These are phyloP conservation scores for Channa argus DNA, from an alignment of 2,113 vertebrate genomes.

Conservation along the genomic window DNA sequence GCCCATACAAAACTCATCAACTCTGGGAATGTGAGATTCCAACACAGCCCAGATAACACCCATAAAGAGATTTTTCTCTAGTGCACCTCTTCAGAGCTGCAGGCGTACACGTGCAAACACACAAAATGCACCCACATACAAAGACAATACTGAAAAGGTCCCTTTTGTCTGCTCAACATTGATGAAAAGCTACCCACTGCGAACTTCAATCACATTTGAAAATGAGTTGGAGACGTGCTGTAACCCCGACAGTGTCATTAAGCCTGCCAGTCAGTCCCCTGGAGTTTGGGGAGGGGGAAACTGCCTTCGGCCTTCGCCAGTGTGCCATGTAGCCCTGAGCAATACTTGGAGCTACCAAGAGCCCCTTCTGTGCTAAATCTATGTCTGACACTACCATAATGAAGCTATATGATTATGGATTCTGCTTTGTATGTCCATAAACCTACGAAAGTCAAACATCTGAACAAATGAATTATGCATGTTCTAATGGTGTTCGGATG, in stretches of 20 bases:
- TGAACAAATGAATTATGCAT: slow-evolving; percentile 64
- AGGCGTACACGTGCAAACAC: slow-evolving; percentile 59
- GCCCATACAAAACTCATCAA: slow-evolving; percentile 66
- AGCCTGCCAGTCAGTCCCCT: slow-evolving; percentile 74
- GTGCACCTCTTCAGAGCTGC: slow-evolving; percentile 57
- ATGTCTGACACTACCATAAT: slow-evolving; percentile 67
- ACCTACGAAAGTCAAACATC: slow-evolving; percentile 62
- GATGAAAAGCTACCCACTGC: slow-evolving; percentile 82
- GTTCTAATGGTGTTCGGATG: slow-evolving; percentile 60
- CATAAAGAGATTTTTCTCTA: slow-evolving; percentile 59
- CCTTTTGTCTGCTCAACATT: slow-evolving; percentile 78
- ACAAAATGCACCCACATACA: slow-evolving; percentile 54
- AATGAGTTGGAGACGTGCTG: slow-evolving; percentile 75
- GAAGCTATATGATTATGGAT: slow-evolving; percentile 66
- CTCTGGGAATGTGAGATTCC: slow-evolving; percentile 57
- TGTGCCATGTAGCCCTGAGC: slow-evolving; percentile 47
- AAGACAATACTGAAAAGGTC: slow-evolving; percentile 71
- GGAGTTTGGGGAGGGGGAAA: slow-evolving; percentile 53
- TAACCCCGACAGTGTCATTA: slow-evolving; percentile 79
- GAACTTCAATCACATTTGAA: slow-evolving; percentile 81
- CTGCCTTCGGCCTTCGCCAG: slow-evolving; percentile 49
- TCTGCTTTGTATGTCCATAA: slow-evolving; percentile 57
- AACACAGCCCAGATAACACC: slow-evolving; percentile 60
- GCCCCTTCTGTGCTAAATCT: slow-evolving; percentile 48
- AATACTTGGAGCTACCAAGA: slow-evolving; percentile 52